phyloP scores from a whole-genome alignment of 2,888 invertebrate species.

The Tipula lateralis region DNA sequence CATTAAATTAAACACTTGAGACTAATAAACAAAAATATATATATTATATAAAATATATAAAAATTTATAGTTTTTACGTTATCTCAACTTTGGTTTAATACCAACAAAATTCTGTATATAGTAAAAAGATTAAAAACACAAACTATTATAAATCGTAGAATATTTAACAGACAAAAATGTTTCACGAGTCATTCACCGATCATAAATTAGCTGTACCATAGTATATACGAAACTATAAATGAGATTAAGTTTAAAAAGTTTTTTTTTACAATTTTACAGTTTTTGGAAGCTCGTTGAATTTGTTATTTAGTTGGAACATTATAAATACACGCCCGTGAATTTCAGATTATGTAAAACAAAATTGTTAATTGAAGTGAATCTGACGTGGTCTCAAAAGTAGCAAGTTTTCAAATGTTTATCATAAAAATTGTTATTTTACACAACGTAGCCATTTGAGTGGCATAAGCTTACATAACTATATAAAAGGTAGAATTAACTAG shows the following conservation, averaged over 20 bases:
- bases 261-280: neutral
- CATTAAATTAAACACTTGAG: conserved; percentile 24
- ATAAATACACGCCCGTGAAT: neutral
- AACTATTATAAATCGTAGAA: neutral
- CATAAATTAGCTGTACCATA: neutral
- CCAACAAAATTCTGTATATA: neutral
- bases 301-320: neutral
- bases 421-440: too few species aligned
- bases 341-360: neutral
- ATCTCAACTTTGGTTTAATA: neutral
- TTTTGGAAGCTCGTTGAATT: neutral
- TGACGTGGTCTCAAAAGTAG: neutral
- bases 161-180: neutral
- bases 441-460: too few species aligned
- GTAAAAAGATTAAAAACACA: neutral
- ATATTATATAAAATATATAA: neutral
- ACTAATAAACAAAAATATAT: neutral
- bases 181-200: neutral
- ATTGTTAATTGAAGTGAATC: neutral
- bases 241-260: neutral
- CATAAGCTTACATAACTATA: too few species aligned
- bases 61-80: conserved; percentile 24
- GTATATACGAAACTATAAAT: neutral
- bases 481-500: too few species aligned
- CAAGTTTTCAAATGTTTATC: too few species aligned